phyloP scores from a whole-genome alignment of 2,113 vertebrate species.

The Ascaphus truei region DNA sequence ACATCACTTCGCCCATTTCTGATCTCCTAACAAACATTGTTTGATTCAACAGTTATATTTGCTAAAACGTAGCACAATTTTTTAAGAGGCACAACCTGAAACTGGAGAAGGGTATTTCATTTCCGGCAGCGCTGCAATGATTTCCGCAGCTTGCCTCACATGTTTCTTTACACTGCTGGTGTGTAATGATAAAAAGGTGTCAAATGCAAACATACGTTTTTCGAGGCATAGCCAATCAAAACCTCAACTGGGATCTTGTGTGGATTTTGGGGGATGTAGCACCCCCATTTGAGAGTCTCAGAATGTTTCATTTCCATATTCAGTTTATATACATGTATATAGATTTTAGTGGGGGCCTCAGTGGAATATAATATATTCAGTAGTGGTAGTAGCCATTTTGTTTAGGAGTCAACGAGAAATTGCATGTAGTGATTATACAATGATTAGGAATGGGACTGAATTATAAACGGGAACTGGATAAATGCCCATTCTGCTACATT shows the following conservation, averaged over 20 bases:
- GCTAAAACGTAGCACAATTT: constrained; percentile 7
- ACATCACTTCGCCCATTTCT: constrained; percentile 18
- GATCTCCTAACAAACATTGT: no score
- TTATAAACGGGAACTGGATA: no score
- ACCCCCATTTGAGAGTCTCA: background rate
- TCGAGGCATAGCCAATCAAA: background rate
- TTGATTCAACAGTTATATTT: constrained; percentile 29
- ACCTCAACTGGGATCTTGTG: background rate
- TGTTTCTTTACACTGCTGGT: background rate
- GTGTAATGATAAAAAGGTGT: background rate
- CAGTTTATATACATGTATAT: background rate
- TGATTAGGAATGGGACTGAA: no score
- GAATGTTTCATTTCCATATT: background rate
- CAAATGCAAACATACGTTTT: background rate
- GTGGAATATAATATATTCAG: no score
- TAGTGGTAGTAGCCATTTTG: no score
- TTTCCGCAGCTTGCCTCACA: constrained; percentile 22
- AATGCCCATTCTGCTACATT: no score
- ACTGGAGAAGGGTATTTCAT: constrained; percentile 32
- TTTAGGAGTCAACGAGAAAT: no score
- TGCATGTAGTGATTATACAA: no score
- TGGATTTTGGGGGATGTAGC: background rate
- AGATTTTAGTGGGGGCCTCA: background rate
- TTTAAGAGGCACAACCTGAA: constrained; percentile 6
- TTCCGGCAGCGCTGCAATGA: constrained; percentile 14